Conservation (phyloP, 2,113 vertebrate species). For the Xenotilapia leptura region DNA sequence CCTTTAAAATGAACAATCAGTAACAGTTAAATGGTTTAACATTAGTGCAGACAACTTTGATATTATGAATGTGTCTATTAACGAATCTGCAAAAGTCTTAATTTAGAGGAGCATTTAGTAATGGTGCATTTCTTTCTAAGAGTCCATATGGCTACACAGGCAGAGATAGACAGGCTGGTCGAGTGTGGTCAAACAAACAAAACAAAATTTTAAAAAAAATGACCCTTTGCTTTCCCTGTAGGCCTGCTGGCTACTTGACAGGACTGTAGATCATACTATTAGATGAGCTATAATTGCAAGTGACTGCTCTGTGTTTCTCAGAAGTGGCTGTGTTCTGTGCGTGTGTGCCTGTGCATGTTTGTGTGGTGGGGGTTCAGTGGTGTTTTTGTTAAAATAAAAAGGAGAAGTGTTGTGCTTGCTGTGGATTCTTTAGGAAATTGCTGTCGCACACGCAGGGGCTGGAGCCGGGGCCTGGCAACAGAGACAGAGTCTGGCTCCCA, state of each 20-base stretch:
- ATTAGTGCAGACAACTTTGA: neutral
- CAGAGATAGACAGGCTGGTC: neutral
- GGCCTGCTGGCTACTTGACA: constrained; percentile 26
- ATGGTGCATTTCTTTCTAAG: neutral
- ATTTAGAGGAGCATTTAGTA: neutral
- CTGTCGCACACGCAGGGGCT: constrained; percentile 72
- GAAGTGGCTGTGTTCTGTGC: neutral
- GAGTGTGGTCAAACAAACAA: neutral
- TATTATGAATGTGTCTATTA: neutral
- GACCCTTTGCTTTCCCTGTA: neutral
- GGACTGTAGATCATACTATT: constrained; percentile 53
- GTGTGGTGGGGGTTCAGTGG: constrained; percentile 55
- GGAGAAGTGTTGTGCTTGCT: constrained; percentile 75
- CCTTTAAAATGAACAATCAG: neutral
- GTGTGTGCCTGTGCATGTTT: neutral
- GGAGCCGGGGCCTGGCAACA: constrained; percentile 70
- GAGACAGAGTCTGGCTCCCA: constrained; percentile 50
- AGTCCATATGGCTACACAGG: rapidly evolving
- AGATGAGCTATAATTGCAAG: constrained; percentile 50
- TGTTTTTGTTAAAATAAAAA: constrained; percentile 80
- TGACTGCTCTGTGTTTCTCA: constrained; percentile 47
- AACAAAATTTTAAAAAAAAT: neutral
- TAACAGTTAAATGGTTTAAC: neutral
- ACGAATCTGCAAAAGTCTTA: neutral
- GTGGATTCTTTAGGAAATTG: constrained; percentile 87